Conservation (phyloP, 2,888 invertebrate species). For the Sinelater perroti region DNA sequence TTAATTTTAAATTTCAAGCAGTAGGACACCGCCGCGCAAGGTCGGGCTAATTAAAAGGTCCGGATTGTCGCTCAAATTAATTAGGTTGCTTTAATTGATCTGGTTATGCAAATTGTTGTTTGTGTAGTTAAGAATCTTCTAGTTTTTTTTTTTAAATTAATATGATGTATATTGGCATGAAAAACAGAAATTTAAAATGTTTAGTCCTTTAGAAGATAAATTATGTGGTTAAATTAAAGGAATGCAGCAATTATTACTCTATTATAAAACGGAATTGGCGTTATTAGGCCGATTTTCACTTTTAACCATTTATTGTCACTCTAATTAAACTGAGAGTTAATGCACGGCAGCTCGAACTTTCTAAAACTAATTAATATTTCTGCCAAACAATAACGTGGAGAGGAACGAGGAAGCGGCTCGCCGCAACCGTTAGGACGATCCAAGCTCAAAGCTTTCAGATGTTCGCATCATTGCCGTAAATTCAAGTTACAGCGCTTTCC, state of each 20-base stretch:
- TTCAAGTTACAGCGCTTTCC: not conserved
- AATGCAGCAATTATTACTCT: not conserved
- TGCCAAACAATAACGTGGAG: conserved; percentile 4
- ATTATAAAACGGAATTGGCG: not conserved
- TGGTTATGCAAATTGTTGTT: no score
- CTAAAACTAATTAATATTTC: conserved; percentile 11
- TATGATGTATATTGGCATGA: no score
- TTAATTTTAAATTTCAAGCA: no score
- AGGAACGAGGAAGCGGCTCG: not conserved
- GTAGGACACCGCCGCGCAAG: no score
- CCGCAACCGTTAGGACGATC: not conserved
- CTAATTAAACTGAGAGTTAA: conserved; percentile 10
- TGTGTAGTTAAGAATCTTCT: no score
- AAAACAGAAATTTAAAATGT: no score
- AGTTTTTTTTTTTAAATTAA: no score
- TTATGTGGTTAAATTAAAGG: no score
- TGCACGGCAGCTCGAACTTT: not conserved
- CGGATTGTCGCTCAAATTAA: no score
- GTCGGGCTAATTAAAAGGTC: no score
- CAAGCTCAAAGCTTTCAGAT: conserved; percentile 17
- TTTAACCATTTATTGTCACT: conserved; percentile 11
- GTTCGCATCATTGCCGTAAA: conserved; percentile 27
- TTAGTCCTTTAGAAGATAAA: no score
- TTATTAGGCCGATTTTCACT: conserved; percentile 8
- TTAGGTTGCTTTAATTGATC: no score